Percentiles rank a stretch among this genome's conserved stretches.
Evolutionary conservation across 2,797 vertebrate genomes (phyloP).

Genomic region (Macroramphosus scolopax): DNA sequence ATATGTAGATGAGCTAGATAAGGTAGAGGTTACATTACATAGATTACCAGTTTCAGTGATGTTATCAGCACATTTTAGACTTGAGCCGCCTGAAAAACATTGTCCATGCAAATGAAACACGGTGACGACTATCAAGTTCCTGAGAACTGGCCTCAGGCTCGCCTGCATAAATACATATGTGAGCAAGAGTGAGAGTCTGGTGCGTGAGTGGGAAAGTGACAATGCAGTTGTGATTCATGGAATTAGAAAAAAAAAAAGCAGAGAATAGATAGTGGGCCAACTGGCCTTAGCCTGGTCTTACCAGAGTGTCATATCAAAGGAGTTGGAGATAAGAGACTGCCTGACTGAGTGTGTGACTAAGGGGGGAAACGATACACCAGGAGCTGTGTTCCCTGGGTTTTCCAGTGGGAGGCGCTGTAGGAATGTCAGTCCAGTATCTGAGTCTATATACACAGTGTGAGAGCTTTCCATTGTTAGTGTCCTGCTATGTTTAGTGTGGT

Average conservation of each 20-base stretch:
- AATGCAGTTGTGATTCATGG: neutral
- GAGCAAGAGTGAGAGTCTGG: slow-evolving; percentile 4
- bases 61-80: slow-evolving; percentile 57
- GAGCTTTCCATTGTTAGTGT: neutral
- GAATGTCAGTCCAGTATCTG: neutral
- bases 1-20: slow-evolving; percentile 68
- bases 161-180: slow-evolving; percentile 36
- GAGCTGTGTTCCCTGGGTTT: slow-evolving; percentile 2
- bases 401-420: slow-evolving; percentile 6
- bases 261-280: no score
- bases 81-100: slow-evolving; percentile 42
- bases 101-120: slow-evolving; percentile 27
- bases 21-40: slow-evolving; percentile 18
- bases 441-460: neutral
- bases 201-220: slow-evolving; percentile 4
- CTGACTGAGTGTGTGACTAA: no score
- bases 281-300: no score
- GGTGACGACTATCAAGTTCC: slow-evolving; percentile 24
- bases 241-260: no score
- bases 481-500: neutral
- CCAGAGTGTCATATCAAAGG: no score
- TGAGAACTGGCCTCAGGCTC: slow-evolving; percentile 65
- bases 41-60: slow-evolving; percentile 56
- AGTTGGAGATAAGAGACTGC: no score
- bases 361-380: no score